Conservation (phyloP, 2,113 vertebrate species). For the Carassius auratus region DNA sequence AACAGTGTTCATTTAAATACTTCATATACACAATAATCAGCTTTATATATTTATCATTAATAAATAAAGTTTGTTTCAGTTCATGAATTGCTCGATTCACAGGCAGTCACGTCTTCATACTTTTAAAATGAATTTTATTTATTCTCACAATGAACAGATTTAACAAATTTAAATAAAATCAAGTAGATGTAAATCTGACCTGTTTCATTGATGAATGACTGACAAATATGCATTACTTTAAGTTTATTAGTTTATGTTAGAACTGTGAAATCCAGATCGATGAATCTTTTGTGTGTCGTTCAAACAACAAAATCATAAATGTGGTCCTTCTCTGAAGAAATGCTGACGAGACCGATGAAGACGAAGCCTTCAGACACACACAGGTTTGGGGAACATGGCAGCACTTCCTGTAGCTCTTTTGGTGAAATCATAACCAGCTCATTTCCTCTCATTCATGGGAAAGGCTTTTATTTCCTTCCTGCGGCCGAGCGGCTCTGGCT, state of each 20-base stretch:
- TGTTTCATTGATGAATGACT: no score
- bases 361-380: neutral
- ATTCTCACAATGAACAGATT: neutral
- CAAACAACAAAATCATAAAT: neutral
- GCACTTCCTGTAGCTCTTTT: constrained; percentile 48
- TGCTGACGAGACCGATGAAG: neutral
- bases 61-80: no score
- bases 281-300: neutral
- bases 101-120: neutral
- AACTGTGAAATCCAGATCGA: neutral
- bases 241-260: neutral
- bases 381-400: neutral
- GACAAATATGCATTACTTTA: neutral
- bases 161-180: neutral
- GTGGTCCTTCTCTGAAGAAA: neutral
- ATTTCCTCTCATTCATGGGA: constrained; percentile 78
- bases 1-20: no score
- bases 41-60: no score
- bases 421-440: constrained; percentile 68
- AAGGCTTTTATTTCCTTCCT: constrained; percentile 76
- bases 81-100: no score
- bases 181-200: neutral
- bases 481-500: constrained; percentile 43
- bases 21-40: no score
- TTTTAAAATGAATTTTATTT: neutral